Evolutionary conservation across 2,888 invertebrate genomes (phyloP).

Genomic region (Perdita meconis): DNA sequence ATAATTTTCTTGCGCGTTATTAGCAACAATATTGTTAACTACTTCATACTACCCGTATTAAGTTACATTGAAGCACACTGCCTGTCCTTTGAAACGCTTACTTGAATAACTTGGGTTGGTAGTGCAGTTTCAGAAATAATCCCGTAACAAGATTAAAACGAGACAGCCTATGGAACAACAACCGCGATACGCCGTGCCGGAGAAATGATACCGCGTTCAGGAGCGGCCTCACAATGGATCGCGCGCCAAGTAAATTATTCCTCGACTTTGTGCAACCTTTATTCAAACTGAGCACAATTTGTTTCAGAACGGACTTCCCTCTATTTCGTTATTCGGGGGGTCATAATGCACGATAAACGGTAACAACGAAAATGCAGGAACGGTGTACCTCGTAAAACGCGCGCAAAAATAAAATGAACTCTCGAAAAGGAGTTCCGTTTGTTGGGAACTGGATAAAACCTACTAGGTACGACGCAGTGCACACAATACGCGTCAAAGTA

Average conservation of each 20-base stretch:
- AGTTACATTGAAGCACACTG: neutral
- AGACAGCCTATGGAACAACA: neutral
- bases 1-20: too few relatives aligned
- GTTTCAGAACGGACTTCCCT: constrained; percentile 30
- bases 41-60: neutral
- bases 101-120: neutral
- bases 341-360: constrained; percentile 32
- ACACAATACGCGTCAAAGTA: neutral
- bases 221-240: neutral
- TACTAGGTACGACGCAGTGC: neutral
- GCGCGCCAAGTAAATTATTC: constrained; percentile 31
- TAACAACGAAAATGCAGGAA: constrained; percentile 34
- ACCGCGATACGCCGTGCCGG: neutral
- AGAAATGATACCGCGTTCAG: neutral
- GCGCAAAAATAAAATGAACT: constrained; percentile 13
- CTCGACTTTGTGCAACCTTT: neutral
- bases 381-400: neutral
- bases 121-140: neutral
- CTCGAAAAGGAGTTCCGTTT: constrained; percentile 5
- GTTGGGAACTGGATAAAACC: constrained; percentile 2
- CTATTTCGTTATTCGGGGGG: constrained; percentile 13
- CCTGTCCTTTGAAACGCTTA: neutral
- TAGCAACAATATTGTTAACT: neutral
- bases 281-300: constrained; percentile 13
- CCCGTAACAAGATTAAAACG: neutral